These are phyloP conservation scores for Stegodyphus mimosarum DNA, from an alignment of 1,140 invertebrate genomes.

Conservation along the genomic window DNA sequence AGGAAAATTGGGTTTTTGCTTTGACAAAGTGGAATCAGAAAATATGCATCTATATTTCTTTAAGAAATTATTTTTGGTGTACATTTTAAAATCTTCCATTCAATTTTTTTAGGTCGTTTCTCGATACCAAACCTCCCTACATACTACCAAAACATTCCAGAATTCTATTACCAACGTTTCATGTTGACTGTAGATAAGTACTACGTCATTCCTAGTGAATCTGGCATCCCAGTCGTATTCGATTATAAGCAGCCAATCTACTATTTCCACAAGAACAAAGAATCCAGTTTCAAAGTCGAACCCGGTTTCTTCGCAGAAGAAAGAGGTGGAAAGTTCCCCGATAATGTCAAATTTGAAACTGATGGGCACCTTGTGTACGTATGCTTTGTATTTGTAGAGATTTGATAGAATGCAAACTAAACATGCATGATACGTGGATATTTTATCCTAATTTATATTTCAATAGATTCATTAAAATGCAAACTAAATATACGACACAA, in stretches of 20 bases:
- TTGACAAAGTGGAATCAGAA: too few relatives aligned
- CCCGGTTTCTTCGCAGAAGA: constrained; percentile 60
- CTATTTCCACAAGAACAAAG: constrained; percentile 40
- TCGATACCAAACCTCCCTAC: constrained; percentile 47
- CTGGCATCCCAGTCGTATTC: constrained; percentile 59
- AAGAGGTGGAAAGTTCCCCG: constrained; percentile 44
- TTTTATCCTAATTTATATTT: not conserved
- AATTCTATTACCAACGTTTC: constrained; percentile 45
- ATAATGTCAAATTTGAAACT: constrained; percentile 25
- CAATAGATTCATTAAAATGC: not conserved
- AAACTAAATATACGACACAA: too few relatives aligned
- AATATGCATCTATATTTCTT: not conserved
- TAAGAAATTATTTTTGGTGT: not conserved
- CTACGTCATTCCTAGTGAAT: constrained; percentile 57
- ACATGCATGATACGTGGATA: too few relatives aligned
- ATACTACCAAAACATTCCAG: constrained; percentile 8
- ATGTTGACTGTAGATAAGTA: constrained; percentile 37
- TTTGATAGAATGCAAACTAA: not conserved
- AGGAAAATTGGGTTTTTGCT: too few relatives aligned
- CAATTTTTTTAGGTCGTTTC: constrained; percentile 25
- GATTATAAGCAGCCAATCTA: constrained; percentile 48
- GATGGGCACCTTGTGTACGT: constrained; percentile 58
- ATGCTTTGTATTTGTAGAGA: not conserved
- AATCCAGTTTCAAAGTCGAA: constrained; percentile 56
- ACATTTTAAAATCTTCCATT: not conserved